A percentile compares a stretch with the other conserved stretches of the same genome.
Evolutionary conservation across 2,113 vertebrate species (phyloP).

Genomic region (Emydocephalus ijimae): DNA sequence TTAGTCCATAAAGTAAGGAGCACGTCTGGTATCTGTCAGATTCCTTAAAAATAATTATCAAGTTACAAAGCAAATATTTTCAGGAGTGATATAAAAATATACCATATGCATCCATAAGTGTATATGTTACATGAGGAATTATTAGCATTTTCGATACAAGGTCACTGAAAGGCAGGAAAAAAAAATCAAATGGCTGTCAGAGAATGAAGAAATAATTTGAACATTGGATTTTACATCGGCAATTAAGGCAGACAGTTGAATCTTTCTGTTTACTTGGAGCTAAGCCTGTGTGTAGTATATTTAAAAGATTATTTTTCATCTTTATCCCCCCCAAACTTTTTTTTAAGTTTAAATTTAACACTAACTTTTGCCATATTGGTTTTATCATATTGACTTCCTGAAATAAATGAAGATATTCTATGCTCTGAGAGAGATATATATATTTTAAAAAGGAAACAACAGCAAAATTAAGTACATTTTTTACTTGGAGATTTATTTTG

Average conservation of each 20-base stretch:
- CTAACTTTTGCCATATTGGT: slow-evolving; percentile 16
- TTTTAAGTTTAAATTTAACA: not conserved
- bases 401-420: slow-evolving; percentile 29
- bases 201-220: not conserved
- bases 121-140: not conserved
- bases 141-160: not conserved
- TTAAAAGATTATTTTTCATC: not conserved
- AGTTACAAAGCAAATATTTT: not conserved
- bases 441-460: slow-evolving; percentile 57
- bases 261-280: not conserved
- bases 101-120: not conserved
- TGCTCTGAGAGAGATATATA: slow-evolving; percentile 11
- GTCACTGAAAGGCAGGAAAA: not conserved
- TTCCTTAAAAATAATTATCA: not conserved
- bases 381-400: slow-evolving; percentile 27
- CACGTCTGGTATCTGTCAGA: no score
- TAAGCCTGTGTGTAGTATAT: not conserved
- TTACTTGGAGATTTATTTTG: slow-evolving; percentile 77
- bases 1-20: not conserved
- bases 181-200: not conserved
- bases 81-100: not conserved
- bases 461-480: slow-evolving; percentile 69
- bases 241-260: not conserved
- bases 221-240: not conserved
- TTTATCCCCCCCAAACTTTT: not conserved